Conservation (phyloP, 1,140 invertebrate genomes). For the Aporrectodea caliginosa region DNA sequence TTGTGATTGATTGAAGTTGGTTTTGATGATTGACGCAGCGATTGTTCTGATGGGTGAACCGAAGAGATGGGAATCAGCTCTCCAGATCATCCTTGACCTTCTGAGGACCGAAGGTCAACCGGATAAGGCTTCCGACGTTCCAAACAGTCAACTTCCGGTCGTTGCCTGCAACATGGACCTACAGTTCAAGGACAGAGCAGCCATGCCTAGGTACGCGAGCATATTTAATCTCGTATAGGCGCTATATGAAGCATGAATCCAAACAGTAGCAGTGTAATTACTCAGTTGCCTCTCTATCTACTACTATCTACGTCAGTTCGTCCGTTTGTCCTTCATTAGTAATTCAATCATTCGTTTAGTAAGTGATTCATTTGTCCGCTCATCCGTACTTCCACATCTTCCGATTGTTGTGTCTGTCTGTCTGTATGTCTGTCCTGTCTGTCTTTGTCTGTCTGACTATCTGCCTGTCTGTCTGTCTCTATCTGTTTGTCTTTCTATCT, state of each 20-base stretch:
- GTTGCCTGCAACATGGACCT: slow-evolving; percentile 69
- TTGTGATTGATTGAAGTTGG: no score
- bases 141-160: slow-evolving; percentile 60
- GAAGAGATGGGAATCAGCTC: slow-evolving; percentile 61
- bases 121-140: slow-evolving; percentile 50
- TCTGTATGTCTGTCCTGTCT: neutral
- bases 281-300: no score
- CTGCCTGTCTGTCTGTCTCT: slow-evolving; percentile 40
- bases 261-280: no score
- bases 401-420: slow-evolving; percentile 12
- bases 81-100: slow-evolving; percentile 59
- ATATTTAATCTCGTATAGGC: no score
- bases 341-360: neutral
- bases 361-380: neutral
- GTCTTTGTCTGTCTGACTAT: neutral
- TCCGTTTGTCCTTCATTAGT: no score
- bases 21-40: no score
- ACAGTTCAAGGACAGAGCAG: slow-evolving; percentile 66
- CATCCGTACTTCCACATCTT: neutral
- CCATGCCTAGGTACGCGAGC: slow-evolving; percentile 62
- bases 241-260: no score
- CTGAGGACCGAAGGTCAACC: slow-evolving; percentile 44
- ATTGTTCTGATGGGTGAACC: slow-evolving; percentile 66
- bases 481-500: neutral
- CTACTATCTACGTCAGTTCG: no score